Conservation (phyloP, 2,888 invertebrate species). For the Parochlus steinenii region DNA sequence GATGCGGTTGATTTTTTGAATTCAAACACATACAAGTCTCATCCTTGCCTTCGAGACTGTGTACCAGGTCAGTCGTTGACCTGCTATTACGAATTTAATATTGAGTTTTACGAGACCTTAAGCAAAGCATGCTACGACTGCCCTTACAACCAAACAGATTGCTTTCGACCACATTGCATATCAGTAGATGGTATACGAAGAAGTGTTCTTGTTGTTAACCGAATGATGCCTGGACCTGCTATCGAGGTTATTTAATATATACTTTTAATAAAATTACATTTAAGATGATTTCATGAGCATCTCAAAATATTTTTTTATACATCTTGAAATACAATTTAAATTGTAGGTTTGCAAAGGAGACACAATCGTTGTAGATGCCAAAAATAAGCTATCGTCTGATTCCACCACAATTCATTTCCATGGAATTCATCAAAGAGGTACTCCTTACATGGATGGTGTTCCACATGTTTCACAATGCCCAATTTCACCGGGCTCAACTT, state of each 20-base stretch:
- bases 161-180: constrained; percentile 62
- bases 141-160: constrained; percentile 57
- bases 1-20: constrained; percentile 18
- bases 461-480: constrained; percentile 77
- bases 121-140: constrained; percentile 80
- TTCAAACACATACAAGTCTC: constrained; percentile 23
- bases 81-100: constrained; percentile 42
- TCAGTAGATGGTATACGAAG: constrained; percentile 66
- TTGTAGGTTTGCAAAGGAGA: constrained; percentile 77
- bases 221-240: constrained; percentile 73
- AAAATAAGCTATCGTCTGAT: constrained; percentile 61
- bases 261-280: not conserved
- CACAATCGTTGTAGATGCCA: constrained; percentile 62
- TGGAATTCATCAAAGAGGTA: constrained; percentile 61
- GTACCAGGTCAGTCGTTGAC: constrained; percentile 34
- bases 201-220: constrained; percentile 61
- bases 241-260: constrained; percentile 44
- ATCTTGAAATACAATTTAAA: constrained; percentile 12
- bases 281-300: not conserved
- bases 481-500: constrained; percentile 54
- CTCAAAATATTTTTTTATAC: constrained; percentile 2
- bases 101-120: constrained; percentile 69
- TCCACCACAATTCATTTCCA: constrained; percentile 86
- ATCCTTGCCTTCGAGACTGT: constrained; percentile 47
- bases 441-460: constrained; percentile 80